A percentile compares a stretch with the other conserved stretches of the same genome.
phyloP scores from a whole-genome alignment of 1,140 invertebrate genomes.

The Dryas iulia region DNA sequence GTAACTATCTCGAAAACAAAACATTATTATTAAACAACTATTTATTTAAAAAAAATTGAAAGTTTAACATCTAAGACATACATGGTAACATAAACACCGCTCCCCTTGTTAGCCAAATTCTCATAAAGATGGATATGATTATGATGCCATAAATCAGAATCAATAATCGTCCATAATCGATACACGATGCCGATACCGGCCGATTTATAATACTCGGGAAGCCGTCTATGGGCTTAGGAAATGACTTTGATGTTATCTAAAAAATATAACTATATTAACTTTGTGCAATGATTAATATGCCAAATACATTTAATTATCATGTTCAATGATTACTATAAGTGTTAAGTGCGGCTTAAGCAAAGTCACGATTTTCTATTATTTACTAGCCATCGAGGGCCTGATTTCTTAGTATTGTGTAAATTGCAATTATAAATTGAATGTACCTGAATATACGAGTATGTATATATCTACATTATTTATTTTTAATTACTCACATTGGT shows the following conservation, averaged over 20 bases:
- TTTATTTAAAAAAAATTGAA: no score
- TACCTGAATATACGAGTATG: neutral
- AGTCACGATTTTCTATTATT: slow-evolving; percentile 5
- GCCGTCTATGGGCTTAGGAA: slow-evolving; percentile 19
- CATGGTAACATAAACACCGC: neutral
- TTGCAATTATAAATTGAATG: neutral
- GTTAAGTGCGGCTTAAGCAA: neutral
- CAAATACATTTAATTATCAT: slow-evolving; percentile 10
- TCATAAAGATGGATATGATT: slow-evolving; percentile 37
- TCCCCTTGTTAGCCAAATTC: slow-evolving; percentile 31
- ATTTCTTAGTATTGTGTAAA: neutral
- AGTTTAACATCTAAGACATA: no score
- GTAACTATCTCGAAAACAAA: no score
- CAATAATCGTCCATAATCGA: slow-evolving; percentile 59
- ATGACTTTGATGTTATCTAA: slow-evolving; percentile 6
- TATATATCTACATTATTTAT: neutral
- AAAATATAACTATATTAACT: slow-evolving; percentile 9
- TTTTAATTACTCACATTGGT: neutral
- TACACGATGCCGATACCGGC: slow-evolving; percentile 39
- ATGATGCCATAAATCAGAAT: slow-evolving; percentile 58
- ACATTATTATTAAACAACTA: no score
- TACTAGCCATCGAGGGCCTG: neutral
- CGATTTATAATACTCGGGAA: slow-evolving; percentile 54
- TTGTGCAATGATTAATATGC: slow-evolving; percentile 5
- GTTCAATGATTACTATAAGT: neutral